phyloP scores from a whole-genome alignment of 1,140 invertebrate species.

The Hylaeus volcanicus region DNA sequence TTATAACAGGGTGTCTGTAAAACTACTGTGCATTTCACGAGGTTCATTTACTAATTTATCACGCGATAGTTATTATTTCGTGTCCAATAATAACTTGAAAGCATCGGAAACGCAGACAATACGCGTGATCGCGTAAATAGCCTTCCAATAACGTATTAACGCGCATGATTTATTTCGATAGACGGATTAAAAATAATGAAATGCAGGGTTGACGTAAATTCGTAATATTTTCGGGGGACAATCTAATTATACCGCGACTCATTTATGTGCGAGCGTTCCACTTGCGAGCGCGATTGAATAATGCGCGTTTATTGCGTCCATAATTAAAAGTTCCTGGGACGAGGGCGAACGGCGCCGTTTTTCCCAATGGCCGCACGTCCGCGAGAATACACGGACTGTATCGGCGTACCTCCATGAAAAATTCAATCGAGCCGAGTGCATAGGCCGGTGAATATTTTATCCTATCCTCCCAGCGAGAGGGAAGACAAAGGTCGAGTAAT shows the following conservation, averaged over 20 bases:
- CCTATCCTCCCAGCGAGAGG: background rate
- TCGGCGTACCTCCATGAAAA: conserved; percentile 13
- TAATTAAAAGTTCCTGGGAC: conserved; percentile 26
- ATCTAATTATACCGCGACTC: background rate
- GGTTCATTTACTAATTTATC: too few relatives aligned
- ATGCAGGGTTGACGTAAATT: too few relatives aligned
- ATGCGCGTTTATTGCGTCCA: conserved; percentile 28
- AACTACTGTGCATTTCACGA: too few relatives aligned
- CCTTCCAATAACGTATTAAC: too few relatives aligned
- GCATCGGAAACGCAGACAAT: too few relatives aligned
- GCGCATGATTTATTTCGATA: too few relatives aligned
- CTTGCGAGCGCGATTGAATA: conserved; percentile 27
- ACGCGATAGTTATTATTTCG: too few relatives aligned
- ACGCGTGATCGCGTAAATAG: too few relatives aligned
- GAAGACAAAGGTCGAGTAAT: conserved; percentile 40
- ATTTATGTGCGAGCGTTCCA: conserved; percentile 7
- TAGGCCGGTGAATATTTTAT: conserved; percentile 33
- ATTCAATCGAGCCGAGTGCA: conserved; percentile 13
- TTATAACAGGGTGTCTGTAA: background rate
- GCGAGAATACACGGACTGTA: background rate
- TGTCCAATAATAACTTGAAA: too few relatives aligned
- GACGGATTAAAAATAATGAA: too few relatives aligned
- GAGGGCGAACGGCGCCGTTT: background rate
- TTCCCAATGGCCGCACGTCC: background rate
- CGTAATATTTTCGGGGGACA: too few relatives aligned